Evolutionary conservation across 1,140 invertebrate species (phyloP).

Genomic region (Gerris buenoi): DNA sequence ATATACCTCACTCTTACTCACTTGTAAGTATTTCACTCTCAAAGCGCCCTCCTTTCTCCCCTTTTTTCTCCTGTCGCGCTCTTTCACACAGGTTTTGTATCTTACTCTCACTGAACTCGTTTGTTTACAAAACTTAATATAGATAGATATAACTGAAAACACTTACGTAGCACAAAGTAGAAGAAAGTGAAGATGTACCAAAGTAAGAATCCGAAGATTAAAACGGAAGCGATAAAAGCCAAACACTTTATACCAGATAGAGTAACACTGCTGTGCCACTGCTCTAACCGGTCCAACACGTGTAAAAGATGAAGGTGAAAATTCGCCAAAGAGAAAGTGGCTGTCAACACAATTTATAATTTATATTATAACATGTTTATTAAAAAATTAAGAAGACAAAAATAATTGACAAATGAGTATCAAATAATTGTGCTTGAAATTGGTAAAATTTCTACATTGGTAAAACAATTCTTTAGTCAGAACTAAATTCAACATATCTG

Average conservation of each 20-base stretch:
- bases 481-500: too few species aligned
- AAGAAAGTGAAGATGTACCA: background rate
- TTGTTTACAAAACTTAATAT: too few species aligned
- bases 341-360: background rate
- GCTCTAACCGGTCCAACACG: background rate
- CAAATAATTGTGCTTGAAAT: too few species aligned
- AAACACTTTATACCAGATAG: background rate
- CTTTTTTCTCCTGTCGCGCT: too few species aligned
- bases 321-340: background rate
- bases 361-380: too few species aligned
- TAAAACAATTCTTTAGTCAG: background rate
- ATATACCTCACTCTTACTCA: background rate
- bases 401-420: too few species aligned
- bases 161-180: background rate
- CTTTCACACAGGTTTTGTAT: background rate
- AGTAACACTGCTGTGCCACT: background rate
- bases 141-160: background rate
- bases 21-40: background rate
- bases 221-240: background rate
- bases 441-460: background rate
- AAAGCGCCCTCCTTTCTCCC: background rate
- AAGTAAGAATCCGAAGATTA: background rate
- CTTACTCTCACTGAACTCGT: too few species aligned
- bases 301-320: slow-evolving; percentile 2
- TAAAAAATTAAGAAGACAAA: too few species aligned